Conservation (phyloP, 2,797 vertebrate genomes). For the Poeciliopsis infans region DNA sequence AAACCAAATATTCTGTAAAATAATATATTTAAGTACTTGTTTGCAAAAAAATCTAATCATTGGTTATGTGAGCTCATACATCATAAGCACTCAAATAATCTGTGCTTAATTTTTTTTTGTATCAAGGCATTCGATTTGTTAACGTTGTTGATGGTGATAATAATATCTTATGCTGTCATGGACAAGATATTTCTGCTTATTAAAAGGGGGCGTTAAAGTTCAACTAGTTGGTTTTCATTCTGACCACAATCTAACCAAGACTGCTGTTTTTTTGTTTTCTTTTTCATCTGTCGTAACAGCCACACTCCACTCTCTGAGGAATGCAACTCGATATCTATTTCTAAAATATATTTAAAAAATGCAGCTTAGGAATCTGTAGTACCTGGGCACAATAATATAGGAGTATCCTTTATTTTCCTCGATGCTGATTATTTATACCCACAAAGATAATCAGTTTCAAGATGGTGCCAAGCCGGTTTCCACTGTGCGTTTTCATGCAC, state of each 20-base stretch:
- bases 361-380: neutral
- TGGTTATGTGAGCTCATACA: too few relatives aligned
- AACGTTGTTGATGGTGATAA: too few relatives aligned
- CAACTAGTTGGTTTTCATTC: neutral
- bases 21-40: too few relatives aligned
- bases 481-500: neutral
- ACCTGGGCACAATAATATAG: neutral
- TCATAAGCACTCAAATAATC: too few relatives aligned
- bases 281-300: neutral
- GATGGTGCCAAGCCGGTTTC: neutral
- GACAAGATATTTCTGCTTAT: too few relatives aligned
- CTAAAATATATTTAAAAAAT: neutral
- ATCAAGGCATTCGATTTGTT: too few relatives aligned
- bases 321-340: neutral
- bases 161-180: too few relatives aligned
- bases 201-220: neutral
- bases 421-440: neutral
- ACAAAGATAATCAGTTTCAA: neutral
- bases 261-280: neutral
- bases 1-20: too few relatives aligned
- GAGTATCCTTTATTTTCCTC: too few relatives aligned
- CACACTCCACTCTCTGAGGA: neutral
- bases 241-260: neutral
- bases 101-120: too few relatives aligned
- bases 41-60: too few relatives aligned